These are phyloP conservation scores for Dolichopus griseipennis DNA, from an alignment of 2,888 invertebrate genomes.

Conservation along the genomic window DNA sequence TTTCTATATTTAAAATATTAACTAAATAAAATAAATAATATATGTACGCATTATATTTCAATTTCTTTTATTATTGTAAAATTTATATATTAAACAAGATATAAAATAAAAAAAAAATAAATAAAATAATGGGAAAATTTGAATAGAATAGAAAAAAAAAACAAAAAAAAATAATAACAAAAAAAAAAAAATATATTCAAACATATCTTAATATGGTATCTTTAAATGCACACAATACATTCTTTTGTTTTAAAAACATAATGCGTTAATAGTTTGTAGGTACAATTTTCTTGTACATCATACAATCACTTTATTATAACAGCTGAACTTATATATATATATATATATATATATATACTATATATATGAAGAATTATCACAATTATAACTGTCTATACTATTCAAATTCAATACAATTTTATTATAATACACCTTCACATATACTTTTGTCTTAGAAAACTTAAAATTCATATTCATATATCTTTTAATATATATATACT, in stretches of 20 bases:
- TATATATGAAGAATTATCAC: too few relatives aligned
- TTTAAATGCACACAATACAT: conserved; percentile 7
- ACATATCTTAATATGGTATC: conserved; percentile 6
- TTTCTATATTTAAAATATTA: too few relatives aligned
- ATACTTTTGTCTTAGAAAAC: background rate
- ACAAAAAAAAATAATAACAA: background rate
- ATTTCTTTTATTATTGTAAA: background rate
- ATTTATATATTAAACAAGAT: background rate
- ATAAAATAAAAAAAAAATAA: background rate
- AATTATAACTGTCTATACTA: too few relatives aligned
- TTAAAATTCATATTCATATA: background rate
- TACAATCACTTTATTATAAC: background rate
- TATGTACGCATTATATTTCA: too few relatives aligned
- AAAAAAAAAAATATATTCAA: background rate
- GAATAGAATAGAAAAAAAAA: background rate
- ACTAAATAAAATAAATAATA: too few relatives aligned
- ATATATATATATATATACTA: too few relatives aligned
- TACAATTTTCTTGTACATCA: background rate
- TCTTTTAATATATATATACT: too few relatives aligned
- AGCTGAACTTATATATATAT: too few relatives aligned
- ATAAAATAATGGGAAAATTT: background rate
- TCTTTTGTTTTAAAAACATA: conserved; percentile 7
- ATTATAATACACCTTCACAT: background rate
- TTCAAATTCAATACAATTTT: background rate
- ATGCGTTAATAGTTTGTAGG: conserved; percentile 3